Base-by-base conservation (phyloP, 1,140 invertebrate species). In the Drosophila saltans region DNA sequence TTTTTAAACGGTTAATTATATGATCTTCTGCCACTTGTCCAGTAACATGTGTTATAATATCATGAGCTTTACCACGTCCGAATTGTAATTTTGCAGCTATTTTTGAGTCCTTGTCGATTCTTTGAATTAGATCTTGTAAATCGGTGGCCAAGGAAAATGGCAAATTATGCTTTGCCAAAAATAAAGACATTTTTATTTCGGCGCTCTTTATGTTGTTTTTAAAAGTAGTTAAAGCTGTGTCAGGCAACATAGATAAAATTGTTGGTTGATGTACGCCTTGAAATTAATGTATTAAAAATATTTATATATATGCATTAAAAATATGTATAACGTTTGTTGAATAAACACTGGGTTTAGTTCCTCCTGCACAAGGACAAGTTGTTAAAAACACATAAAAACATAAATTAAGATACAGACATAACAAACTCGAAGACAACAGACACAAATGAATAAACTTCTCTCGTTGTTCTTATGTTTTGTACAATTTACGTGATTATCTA, bases 341-440 rank as follows among this genome's bases (percentile, higher is more conserved):
- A 41, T 41, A 41, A 41, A 41, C 40, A 41, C 40, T 41, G 40
- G 9, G 40, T 41, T 41, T 41, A 41, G 40, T 41, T 41, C 40
- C 40, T 41, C 40, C 40, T 41, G 40, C 40, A 41, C 40, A 41
- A 41, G 40, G 40, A 43, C 41, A 43, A 43, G 41, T 43, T 43
- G 41, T 43, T 16, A 43, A 43, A 16, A 43, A 43, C 41, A 43
- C n/a, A 43, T 43, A 43, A 43, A 43, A 43, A 43, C 41, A 43
- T 43, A 43, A 43, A 43, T 43, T 43, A 43, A 43, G 41, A 43
- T 43, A 43, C 41, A 43, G 41, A 43, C 41, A 43, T 43, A 43
- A 43, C 28, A 30, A 16, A 43, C 41, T 16, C 41, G n/a, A 43
- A 43, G 41, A 43, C n/a, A 43, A 43, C 41, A 43, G 41, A 43